Conservation (phyloP, 1,140 invertebrate genomes). For the Aradophagus sp. region DNA sequence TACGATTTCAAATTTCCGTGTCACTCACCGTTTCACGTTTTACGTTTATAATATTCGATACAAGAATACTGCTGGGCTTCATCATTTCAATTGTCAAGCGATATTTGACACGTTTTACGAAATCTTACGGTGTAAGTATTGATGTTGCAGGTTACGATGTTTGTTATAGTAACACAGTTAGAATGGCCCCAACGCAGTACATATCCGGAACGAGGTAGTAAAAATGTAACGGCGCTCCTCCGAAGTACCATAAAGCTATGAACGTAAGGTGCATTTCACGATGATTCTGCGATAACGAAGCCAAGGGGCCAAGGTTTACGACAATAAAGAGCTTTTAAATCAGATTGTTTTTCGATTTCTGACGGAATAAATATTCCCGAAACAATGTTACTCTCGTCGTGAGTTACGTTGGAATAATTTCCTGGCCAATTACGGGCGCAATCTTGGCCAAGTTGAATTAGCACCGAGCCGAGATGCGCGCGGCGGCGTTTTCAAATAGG, state of each 20-base stretch:
- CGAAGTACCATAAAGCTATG: constrained; percentile 74
- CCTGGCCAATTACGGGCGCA: too few relatives aligned
- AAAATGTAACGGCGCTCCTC: constrained; percentile 73
- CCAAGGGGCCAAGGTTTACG: constrained; percentile 25
- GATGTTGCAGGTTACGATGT: constrained; percentile 37
- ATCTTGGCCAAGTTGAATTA: constrained; percentile 33
- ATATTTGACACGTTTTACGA: constrained; percentile 20
- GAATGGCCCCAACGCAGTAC: constrained; percentile 62
- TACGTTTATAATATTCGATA: too few relatives aligned
- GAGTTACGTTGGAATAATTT: too few relatives aligned
- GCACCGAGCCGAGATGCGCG: constrained; percentile 20
- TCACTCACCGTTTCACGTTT: too few relatives aligned
- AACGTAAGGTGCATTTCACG: constrained; percentile 72
- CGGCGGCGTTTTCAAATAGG: too few relatives aligned
- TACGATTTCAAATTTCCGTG: too few relatives aligned
- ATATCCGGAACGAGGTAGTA: constrained; percentile 71
- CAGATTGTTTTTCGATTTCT: constrained; percentile 33
- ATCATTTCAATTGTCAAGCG: constrained; percentile 27
- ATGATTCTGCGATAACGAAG: constrained; percentile 69
- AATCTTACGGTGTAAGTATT: constrained; percentile 40
- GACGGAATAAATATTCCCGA: constrained; percentile 18
- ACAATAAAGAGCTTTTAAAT: constrained; percentile 19
- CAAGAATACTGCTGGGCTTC: constrained; percentile 12
- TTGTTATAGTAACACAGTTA: constrained; percentile 56
- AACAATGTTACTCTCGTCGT: too few relatives aligned